Conservation (phyloP, 2,113 vertebrate species). For the Grus americana region DNA sequence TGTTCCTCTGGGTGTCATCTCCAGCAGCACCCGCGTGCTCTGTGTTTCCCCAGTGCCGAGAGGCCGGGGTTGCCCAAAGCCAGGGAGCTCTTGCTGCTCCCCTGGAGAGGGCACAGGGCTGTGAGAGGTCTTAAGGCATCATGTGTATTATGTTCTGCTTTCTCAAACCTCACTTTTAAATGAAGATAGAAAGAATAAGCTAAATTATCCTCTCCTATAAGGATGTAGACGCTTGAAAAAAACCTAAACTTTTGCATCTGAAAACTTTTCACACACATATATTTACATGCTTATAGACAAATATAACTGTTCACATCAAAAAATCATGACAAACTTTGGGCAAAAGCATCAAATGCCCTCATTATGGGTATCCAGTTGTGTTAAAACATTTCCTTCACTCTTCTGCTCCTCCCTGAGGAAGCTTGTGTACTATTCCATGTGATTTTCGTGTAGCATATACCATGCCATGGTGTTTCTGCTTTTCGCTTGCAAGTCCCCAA, state of each 20-base stretch:
- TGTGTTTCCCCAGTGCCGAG: background rate
- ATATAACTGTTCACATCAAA: background rate
- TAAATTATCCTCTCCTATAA: background rate
- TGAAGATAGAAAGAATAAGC: background rate
- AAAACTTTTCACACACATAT: background rate
- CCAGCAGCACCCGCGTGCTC: background rate
- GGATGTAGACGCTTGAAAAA: background rate
- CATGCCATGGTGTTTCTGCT: background rate
- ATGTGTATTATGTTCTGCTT: background rate
- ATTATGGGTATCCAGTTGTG: background rate
- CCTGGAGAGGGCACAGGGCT: background rate
- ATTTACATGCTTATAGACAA: background rate
- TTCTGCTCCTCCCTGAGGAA: background rate
- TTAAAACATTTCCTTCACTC: background rate
- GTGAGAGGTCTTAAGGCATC: background rate
- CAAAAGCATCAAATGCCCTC: background rate
- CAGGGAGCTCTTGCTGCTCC: rapidly evolving
- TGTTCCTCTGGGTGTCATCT: background rate
- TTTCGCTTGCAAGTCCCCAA: background rate
- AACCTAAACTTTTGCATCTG: background rate
- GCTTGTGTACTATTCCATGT: background rate
- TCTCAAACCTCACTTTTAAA: background rate
- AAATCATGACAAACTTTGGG: background rate
- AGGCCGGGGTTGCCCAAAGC: background rate
- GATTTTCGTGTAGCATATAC: background rate